Percentiles rank a stretch among this genome's conserved stretches.
Conservation (phyloP, 2,113 vertebrate species). For the Cyphomyrus discorhynchus region DNA sequence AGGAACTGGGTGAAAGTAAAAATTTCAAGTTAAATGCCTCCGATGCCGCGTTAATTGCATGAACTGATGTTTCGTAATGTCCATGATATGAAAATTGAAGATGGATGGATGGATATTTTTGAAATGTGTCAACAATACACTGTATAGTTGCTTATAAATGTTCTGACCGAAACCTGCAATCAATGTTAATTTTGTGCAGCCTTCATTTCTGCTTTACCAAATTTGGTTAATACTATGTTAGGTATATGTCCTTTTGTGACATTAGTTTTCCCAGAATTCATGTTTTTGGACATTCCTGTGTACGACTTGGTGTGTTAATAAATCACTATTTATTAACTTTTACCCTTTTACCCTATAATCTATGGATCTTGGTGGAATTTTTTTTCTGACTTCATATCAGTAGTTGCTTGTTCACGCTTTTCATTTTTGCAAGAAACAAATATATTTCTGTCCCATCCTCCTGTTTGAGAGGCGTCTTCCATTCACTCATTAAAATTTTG, state of each 20-base stretch:
- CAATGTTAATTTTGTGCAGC: not conserved
- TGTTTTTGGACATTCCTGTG: not conserved
- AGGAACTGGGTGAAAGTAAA: not conserved
- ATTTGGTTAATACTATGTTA: not conserved
- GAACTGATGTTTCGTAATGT: not conserved
- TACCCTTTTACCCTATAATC: not conserved
- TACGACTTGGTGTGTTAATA: not conserved
- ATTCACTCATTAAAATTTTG: not conserved
- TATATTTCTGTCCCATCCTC: not conserved
- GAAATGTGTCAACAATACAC: not conserved
- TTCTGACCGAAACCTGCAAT: not conserved
- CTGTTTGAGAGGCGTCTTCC: not conserved
- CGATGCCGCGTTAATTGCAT: not conserved
- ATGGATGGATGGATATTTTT: not conserved
- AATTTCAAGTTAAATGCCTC: not conserved
- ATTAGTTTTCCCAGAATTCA: not conserved
- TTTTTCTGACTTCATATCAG: not conserved
- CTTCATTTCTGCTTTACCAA: not conserved
- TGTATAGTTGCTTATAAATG: not conserved
- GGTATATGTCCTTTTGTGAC: not conserved
- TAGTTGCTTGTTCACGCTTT: not conserved
- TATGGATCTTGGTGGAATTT: not conserved
- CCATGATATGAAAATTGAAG: not conserved
- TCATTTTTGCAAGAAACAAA: not conserved
- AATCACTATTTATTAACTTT: not conserved